These are phyloP conservation scores for Solenopsis invicta DNA, from an alignment of 1,140 invertebrate genomes.

Conservation along the genomic window DNA sequence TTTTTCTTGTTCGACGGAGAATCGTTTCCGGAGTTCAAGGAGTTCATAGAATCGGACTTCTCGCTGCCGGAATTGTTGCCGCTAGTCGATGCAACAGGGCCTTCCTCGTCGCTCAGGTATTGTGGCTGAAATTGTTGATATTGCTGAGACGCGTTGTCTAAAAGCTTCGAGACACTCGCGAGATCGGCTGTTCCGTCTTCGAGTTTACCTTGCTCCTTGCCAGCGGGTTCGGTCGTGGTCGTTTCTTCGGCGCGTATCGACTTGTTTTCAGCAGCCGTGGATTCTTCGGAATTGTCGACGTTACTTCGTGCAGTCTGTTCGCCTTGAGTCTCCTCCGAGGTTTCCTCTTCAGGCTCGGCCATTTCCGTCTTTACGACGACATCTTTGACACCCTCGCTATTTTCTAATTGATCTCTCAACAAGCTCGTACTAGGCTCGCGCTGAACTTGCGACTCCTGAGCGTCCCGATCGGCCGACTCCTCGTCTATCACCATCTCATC, in stretches of 20 bases:
- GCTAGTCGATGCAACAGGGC: slow-evolving; percentile 91
- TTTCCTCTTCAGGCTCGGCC: slow-evolving; percentile 49
- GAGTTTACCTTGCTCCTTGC: slow-evolving; percentile 72
- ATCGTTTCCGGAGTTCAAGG: slow-evolving; percentile 78
- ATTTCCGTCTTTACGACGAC: slow-evolving; percentile 15
- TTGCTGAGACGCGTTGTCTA: slow-evolving; percentile 93
- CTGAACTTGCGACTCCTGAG: slow-evolving; percentile 73
- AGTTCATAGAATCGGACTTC: slow-evolving; percentile 88
- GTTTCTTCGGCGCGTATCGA: slow-evolving; percentile 55
- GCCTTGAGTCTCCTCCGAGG: slow-evolving; percentile 67
- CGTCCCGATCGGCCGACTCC: slow-evolving; percentile 75
- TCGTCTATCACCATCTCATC: slow-evolving; percentile 92
- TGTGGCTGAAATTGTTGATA: slow-evolving; percentile 89
- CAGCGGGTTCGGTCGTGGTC: slow-evolving; percentile 20
- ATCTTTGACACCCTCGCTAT: slow-evolving; percentile 57
- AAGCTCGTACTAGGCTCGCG: slow-evolving; percentile 81
- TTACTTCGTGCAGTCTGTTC: slow-evolving; percentile 16
- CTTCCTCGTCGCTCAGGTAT: slow-evolving; percentile 91
- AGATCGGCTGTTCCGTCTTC: slow-evolving; percentile 88
- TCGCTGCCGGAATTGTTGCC: slow-evolving; percentile 94
- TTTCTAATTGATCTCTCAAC: slow-evolving; percentile 82
- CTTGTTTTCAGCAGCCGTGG: slow-evolving; percentile 29
- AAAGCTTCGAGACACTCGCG: slow-evolving; percentile 91
- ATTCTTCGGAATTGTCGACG: slow-evolving; percentile 3
- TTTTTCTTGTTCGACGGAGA: slow-evolving; percentile 80